Base-by-base conservation (phyloP, 2,888 invertebrate genomes). In the Schrankia costaestrigalis region DNA sequence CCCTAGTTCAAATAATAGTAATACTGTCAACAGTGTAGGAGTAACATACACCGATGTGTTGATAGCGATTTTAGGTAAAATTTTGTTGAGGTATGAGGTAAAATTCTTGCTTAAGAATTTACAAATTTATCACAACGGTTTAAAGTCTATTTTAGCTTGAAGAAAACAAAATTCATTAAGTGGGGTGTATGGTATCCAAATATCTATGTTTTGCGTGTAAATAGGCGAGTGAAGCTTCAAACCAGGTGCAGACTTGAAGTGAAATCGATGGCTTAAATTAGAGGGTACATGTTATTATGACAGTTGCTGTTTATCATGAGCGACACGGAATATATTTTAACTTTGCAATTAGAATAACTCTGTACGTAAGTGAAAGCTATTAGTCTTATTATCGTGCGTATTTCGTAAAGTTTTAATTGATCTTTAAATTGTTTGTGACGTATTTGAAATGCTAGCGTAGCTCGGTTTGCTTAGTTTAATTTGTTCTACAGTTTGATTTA, bases 181-280 rank as follows among this genome's bases (percentile, higher is more conserved):
- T 73, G 63, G 80, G 76, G 76, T 71, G 68, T 59, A 70, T 53
- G 61, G 66, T 81, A 80, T 79, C 79, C 70, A 78, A 83, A 85
- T 82, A 82, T 80, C 76, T 77, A 74, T 78, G 78, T 81, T 85
- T 83, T 77, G 82, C 79, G 71, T 78, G 82, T 82, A 85, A 86
- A 84, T 80, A 83, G 75, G 76, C 69, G 60, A 77, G 79, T 81
- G 79, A 84, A 71, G 75, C 76, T 77, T 78, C 70, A 78, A 73
- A 66, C 86, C 86, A 86, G 86, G 85, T 85, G 86, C 74, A 59
- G 77, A 71, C 65, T 77, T 46, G 62, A 63, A 65, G 69, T 67
- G 68, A 78, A 78, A 80, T 78, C 80, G 73, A 80, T 80, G 78
- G 68, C 70, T 58, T 63, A 75, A 70, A 71, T 68, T 68, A 63